Conservation (phyloP, 2,113 vertebrate genomes). For the Taxidea taxus region DNA sequence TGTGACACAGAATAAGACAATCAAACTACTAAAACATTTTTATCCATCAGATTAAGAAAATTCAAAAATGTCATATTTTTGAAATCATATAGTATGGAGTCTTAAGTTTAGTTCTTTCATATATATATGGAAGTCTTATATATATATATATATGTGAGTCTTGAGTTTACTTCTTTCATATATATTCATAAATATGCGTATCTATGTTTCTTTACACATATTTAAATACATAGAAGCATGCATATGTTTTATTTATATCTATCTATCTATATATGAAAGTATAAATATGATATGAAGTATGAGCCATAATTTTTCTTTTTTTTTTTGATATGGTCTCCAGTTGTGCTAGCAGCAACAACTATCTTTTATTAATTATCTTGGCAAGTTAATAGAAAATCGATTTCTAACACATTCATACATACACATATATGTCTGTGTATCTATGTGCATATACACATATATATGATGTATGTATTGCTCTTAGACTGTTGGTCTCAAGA, state of each 20-base stretch:
- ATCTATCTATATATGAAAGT: background rate
- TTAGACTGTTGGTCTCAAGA: background rate
- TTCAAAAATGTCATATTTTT: background rate
- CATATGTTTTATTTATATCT: background rate
- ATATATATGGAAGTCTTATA: too few species aligned
- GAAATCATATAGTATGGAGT: background rate
- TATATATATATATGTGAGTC: too few species aligned
- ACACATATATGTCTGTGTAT: background rate
- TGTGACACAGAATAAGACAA: background rate
- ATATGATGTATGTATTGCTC: background rate
- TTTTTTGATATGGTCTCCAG: background rate
- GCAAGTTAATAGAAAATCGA: background rate
- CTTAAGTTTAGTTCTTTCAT: background rate
- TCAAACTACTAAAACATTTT: background rate
- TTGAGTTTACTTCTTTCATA: background rate
- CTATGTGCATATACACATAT: background rate
- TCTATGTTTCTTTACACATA: background rate
- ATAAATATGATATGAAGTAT: background rate
- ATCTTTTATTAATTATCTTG: background rate
- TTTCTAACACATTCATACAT: background rate
- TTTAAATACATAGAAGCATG: background rate
- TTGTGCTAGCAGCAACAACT: background rate
- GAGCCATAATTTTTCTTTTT: background rate
- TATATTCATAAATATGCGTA: too few species aligned
- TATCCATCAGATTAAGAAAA: background rate